Evolutionary conservation across 64 coral and sea anemone species (phyloP).

Genomic region (Acropora tenuis): DNA sequence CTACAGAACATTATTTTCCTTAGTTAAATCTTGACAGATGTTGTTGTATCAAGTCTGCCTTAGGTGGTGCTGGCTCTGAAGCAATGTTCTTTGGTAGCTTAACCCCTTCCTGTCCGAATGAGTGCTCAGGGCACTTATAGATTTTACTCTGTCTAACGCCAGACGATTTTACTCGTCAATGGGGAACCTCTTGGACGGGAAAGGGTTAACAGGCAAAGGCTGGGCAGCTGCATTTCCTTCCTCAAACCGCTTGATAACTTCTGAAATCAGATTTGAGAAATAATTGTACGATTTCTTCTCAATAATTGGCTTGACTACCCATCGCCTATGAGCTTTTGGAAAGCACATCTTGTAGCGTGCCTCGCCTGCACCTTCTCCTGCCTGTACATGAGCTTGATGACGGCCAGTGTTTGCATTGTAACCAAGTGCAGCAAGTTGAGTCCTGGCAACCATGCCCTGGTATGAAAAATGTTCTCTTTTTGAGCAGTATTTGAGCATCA

Average conservation of each 20-base stretch:
- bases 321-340: slow-evolving; percentile 39
- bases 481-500: slow-evolving; percentile 17
- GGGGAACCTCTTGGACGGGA: no score
- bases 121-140: no score
- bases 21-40: no score
- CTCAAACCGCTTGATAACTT: slow-evolving; percentile 9
- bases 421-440: slow-evolving; percentile 18
- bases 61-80: background rate
- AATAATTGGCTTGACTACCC: slow-evolving; percentile 9
- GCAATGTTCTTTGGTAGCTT: slow-evolving; percentile 3
- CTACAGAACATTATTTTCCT: no score
- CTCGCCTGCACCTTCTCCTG: slow-evolving; percentile 21
- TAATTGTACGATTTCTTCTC: slow-evolving; percentile 25
- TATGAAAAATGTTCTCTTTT: slow-evolving; percentile 35
- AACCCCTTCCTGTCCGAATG: no score
- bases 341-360: slow-evolving; percentile 38
- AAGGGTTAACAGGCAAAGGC: background rate
- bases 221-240: background rate
- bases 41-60: no score
- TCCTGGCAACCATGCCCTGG: slow-evolving; percentile 20
- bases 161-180: no score
- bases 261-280: background rate
- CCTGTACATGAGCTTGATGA: background rate
- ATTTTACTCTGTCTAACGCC: no score
- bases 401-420: background rate